These are phyloP conservation scores for Drosophila barbarae DNA, from an alignment of 2,888 invertebrate species.

Conservation along the genomic window DNA sequence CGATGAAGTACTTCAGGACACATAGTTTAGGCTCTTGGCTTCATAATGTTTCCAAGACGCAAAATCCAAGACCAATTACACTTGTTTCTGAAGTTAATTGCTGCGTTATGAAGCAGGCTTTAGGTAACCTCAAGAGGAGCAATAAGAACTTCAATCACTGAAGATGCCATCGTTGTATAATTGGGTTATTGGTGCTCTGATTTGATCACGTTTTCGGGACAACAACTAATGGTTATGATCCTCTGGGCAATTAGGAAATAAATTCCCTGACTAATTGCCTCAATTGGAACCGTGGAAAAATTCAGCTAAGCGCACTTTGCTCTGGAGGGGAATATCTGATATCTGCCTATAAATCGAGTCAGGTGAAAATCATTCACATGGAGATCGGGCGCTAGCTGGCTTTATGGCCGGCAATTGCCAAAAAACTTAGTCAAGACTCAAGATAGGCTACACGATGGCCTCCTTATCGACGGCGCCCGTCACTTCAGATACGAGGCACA, in stretches of 20 bases:
- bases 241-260: background rate
- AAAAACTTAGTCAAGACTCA: constrained; percentile 40
- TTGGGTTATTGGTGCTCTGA: constrained; percentile 21
- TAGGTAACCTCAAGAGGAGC: background rate
- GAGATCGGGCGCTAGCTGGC: constrained; percentile 18
- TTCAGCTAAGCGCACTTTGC: constrained; percentile 51
- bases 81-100: constrained; percentile 5
- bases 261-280: constrained; percentile 27
- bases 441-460: constrained; percentile 28
- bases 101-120: background rate
- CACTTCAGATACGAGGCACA: constrained; percentile 41
- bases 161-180: background rate
- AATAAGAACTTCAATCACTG: constrained; percentile 4
- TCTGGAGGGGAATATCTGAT: constrained; percentile 14
- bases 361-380: constrained; percentile 34
- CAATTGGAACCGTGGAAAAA: constrained; percentile 46
- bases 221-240: constrained; percentile 8
- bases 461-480: constrained; percentile 57
- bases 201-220: constrained; percentile 34
- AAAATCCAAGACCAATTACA: constrained; percentile 5
- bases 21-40: background rate
- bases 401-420: constrained; percentile 55
- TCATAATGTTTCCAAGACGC: constrained; percentile 6
- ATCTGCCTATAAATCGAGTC: constrained; percentile 29
- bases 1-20: background rate